Base-by-base conservation (phyloP, 2,797 vertebrate genomes). In the Mormyrus proboscirostris region DNA sequence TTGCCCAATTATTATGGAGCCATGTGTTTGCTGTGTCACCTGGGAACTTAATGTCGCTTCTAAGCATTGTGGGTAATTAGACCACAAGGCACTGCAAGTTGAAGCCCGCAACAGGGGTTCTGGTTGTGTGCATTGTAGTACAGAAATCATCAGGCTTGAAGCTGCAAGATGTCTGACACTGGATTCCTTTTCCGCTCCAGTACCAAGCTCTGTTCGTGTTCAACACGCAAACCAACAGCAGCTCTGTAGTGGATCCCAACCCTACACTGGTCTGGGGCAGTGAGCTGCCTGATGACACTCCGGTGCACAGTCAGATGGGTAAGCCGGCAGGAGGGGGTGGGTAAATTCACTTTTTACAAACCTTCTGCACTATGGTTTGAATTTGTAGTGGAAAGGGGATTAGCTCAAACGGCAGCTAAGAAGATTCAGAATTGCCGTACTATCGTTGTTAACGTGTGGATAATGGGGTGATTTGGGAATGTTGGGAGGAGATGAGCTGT, bases 191-290 rank as follows among this genome's bases (percentile, higher is more conserved):
- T 65, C 55, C 1, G 57, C 38, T 41, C 0, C 91, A 99, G 98
- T 99, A 96, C 44, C 88, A 93, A 90, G 86, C 73, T n/a, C 96
- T 99, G 90, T 90, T 96, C n/a, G 85, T 92, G 88, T 99, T 97
- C 89, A 94, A 97, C 92, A 97, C 98, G 0, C 94, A 94, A 0
- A 29, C 0, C 69, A 97, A 97, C 38, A 0, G 5, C 19, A 97
- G 95, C 1, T 1, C 0, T 0, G 0, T 29, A 0, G 0, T 0
- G 0, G 89, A 93, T 0, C 0, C 0, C 0, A 91, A 38, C 3
- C 97, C 97, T 0, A 55, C 91, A 3, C 96, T 99, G 91, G 14
- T 65, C 8, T 99, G 98, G 98, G 93, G 91, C 0, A 83, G 93
- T 1, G 92, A 1, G 3, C 96, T 99, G 89, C 98, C 98, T 33